Percentiles rank a stretch among this genome's conserved stretches.
Conservation (phyloP, 2,113 vertebrate genomes). For the Elgaria multicarinata region DNA sequence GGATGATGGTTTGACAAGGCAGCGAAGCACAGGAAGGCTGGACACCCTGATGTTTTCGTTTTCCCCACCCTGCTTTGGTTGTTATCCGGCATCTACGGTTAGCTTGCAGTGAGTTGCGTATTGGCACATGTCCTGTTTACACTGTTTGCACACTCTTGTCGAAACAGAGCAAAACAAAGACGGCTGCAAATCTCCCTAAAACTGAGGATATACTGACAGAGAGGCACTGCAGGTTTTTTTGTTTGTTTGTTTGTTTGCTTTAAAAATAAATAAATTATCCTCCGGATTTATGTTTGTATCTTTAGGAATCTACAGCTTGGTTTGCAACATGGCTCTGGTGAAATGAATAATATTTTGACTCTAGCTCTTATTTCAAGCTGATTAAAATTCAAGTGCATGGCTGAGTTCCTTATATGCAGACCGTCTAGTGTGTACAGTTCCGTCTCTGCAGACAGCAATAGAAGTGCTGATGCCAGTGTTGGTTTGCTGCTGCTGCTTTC, state of each 20-base stretch:
- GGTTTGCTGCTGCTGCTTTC: background rate
- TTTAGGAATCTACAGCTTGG: background rate
- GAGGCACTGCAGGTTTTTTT: background rate
- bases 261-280: background rate
- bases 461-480: background rate
- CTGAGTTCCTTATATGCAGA: background rate
- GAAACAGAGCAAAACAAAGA: background rate
- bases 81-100: constrained; percentile 24
- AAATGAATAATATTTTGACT: too few relatives aligned
- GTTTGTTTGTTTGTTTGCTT: too few relatives aligned
- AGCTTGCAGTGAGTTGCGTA: constrained; percentile 51
- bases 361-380: background rate
- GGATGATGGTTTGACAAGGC: background rate
- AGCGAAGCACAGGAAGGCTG: background rate
- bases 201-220: background rate
- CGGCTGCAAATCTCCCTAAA: background rate
- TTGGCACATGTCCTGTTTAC: constrained; percentile 44
- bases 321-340: background rate
- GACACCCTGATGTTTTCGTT: background rate
- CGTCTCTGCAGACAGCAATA: background rate
- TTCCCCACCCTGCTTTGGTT: background rate
- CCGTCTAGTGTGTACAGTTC: background rate
- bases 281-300: background rate
- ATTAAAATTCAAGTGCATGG: background rate
- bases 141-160: background rate